Evolutionary conservation across 2,797 vertebrate species (phyloP), one percentile per base, ranked within the genome.

Genomic region (Triplophysa yarkandensis): DNA sequence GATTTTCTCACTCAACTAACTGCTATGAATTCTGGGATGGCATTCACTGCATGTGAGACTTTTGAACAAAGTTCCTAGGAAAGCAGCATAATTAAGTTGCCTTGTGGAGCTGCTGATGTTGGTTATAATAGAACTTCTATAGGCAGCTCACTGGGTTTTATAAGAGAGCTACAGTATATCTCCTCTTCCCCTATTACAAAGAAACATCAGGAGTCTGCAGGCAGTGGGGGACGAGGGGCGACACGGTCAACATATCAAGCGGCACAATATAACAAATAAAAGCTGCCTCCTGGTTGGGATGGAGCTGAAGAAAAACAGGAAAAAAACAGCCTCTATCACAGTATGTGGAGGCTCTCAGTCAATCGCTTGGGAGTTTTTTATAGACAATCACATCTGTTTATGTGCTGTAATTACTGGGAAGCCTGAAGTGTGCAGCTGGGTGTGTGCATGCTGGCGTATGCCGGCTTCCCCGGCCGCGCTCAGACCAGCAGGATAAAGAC

Each of bases 341-440:
- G 39, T 64, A 64, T 73, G 58, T 32, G 41, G 61, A 21, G 61
- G 65, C 72, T 60, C 44, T 27, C 32, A 9, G 34, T 64, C 54
- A 68, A 71, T 46, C 21, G 39, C 46, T 67, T 25, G 17, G 68
- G 41, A 66, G 44, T 65, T 75, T 75, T 52, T 76, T 39, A 67
- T 58, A 64, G 71, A 67, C 60, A 78, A 72, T 72, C 74, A 80
- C 82, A 82, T 82, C 80, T 86, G 80, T 68, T 81, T 76, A 78
- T 77, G 52, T 67, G 66, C 43, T 50, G 76, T 81, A 84, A 84
- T 83, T 82, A 83, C 71, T 67, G 66, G 27, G 28, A 74, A 71
- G 81, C 78, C 81, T 69, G 71, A 77, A 77, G 80, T 77, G 63
- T 68, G 76, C 81, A 84, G 81, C 84, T 84, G 81, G 80, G 77